A percentile compares a stretch with the other conserved stretches of the same genome.
phyloP scores from a whole-genome alignment of 2,113 vertebrate species.

The Pionites leucogaster region DNA sequence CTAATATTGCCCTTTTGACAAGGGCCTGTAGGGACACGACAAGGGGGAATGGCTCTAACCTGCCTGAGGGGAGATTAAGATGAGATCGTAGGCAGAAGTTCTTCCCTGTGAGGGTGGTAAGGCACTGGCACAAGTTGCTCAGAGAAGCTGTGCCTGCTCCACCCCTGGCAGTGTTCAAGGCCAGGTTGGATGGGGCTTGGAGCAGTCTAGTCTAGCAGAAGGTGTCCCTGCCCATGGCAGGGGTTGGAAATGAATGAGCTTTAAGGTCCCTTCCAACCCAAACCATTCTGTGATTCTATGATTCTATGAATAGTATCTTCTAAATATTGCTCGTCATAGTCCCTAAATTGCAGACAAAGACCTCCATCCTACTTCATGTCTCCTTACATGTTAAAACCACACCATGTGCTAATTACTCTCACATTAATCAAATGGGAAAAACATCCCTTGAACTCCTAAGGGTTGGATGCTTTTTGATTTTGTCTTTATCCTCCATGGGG shows the following conservation, averaged over 20 bases:
- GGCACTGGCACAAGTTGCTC: background rate
- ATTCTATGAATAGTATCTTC: background rate
- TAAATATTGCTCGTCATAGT: background rate
- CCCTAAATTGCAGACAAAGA: background rate
- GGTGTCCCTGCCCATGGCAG: background rate
- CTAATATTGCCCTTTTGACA: background rate
- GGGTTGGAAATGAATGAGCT: background rate
- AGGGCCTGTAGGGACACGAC: background rate
- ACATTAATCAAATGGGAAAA: background rate
- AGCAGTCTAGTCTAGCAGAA: background rate
- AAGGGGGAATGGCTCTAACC: background rate
- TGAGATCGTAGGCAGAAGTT: background rate
- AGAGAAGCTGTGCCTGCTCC: background rate
- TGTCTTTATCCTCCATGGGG: fast-evolving
- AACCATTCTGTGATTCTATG: background rate
- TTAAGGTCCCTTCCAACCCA: background rate
- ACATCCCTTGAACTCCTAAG: background rate
- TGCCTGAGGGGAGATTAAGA: background rate
- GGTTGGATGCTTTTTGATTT: fast-evolving
- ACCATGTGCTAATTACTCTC: background rate
- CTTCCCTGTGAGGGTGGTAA: background rate
- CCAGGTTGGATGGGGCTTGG: background rate
- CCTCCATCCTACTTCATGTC: background rate
- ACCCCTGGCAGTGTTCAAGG: background rate
- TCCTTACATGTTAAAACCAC: background rate